Evolutionary conservation across 2,113 vertebrate species (phyloP).

Genomic region (Castor canadensis): DNA sequence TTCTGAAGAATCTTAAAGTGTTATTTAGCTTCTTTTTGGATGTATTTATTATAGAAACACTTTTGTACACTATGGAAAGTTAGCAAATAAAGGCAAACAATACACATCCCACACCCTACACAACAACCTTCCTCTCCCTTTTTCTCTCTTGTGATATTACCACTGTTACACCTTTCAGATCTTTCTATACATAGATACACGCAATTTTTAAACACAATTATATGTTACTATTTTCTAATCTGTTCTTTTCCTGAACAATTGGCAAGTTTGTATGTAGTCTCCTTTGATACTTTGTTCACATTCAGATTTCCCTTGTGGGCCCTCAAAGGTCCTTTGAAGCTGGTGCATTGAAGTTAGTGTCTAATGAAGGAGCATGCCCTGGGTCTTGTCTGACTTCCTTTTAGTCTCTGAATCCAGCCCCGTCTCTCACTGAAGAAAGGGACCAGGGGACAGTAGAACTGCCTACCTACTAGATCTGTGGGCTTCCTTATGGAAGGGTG

Average conservation of each 20-base stretch:
- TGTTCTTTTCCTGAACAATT: not conserved
- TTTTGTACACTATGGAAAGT: not conserved
- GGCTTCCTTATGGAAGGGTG: not conserved
- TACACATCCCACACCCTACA: accelerated
- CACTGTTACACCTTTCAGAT: not conserved
- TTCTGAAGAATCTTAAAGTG: not conserved
- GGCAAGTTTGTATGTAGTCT: no score
- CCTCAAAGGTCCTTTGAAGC: not conserved
- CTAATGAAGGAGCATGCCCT: not conserved
- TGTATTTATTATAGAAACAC: not conserved
- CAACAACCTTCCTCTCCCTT: not conserved
- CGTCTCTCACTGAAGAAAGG: not conserved
- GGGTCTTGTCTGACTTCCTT: not conserved
- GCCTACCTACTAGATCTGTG: not conserved
- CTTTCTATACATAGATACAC: not conserved
- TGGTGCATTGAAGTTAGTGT: not conserved
- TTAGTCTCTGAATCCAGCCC: not conserved
- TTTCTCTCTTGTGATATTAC: not conserved
- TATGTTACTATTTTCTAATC: not conserved
- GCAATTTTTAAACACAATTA: not conserved
- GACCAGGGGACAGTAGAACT: not conserved
- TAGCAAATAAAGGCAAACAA: not conserved
- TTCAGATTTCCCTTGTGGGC: not conserved
- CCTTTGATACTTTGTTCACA: not conserved
- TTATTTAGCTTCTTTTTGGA: slow-evolving; percentile 12